Evolutionary conservation across 2,888 invertebrate species (phyloP), one percentile per base, ranked within the genome.

Genomic region (Acanthopleura granulata): DNA sequence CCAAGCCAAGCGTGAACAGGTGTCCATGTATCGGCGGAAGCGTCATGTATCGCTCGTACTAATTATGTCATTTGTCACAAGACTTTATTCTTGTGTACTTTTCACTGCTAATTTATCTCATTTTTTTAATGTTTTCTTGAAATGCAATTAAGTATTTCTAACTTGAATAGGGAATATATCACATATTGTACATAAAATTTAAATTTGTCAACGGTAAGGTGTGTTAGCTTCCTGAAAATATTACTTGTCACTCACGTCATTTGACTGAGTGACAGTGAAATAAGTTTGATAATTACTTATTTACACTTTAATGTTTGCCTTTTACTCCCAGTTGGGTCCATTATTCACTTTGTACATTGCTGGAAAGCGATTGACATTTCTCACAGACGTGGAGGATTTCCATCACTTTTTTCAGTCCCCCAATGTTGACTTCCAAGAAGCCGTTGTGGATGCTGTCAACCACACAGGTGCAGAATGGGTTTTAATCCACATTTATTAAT

Each of bases 331-430:
- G 88, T 79, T 87, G 62, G 88, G 88, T 11, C 78, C 86, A 72
- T 74, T 88, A 9, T 89, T 83, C 76, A 85, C 86, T 9, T 78
- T 88, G 72, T 79, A 84, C 76, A 83, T 87, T 51, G 85, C 87
- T 57, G 89, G 89, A 22, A 85, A 87, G 62, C 78, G 83, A 16
- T 74, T 88, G 77, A 88, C 88, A 9, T 87, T 88, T 78, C 72
- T 89, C 0, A 85, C 84, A 30, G 84, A 87, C 6, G 79, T 81
- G 14, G 82, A 85, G 25, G 86, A 88, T 74, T 86, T 85, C 75
- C 78, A 81, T 30, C 75, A 82, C 73, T 88, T 89, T 77, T 87
- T 89, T 72, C 79, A 83, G 50, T 86, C 86, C 12, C 30, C 78
- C 11, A 74, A 81, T 78, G 83, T 86, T 15, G 85, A 86, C 76